Evolutionary conservation across 1,140 invertebrate genomes (phyloP).

Genomic region (Drosophila melanica): DNA sequence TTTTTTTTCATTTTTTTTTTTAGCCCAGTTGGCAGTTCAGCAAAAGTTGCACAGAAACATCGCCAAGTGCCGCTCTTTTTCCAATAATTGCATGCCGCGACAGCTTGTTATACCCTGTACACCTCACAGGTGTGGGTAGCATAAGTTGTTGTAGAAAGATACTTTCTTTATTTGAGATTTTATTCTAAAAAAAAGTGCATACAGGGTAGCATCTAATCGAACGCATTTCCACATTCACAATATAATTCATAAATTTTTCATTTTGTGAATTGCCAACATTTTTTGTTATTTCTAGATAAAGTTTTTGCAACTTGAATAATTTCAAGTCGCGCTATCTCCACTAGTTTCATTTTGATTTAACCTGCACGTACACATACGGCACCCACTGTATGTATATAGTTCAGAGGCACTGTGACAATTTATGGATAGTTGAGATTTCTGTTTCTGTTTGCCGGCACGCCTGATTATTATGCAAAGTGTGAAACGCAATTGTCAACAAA

Average conservation of each 20-base stretch:
- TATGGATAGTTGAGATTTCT: slow-evolving; percentile 2
- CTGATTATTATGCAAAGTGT: slow-evolving; percentile 77
- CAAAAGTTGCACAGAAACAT: slow-evolving; percentile 6
- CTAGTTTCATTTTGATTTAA: background rate
- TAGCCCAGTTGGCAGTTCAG: slow-evolving; percentile 1
- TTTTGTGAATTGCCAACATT: too few species aligned
- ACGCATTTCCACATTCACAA: too few species aligned
- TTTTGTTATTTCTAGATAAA: too few species aligned
- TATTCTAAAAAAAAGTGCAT: too few species aligned
- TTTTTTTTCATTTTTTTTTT: background rate
- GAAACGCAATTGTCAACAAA: slow-evolving; percentile 80
- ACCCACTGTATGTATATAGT: slow-evolving; percentile 17
- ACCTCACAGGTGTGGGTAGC: background rate
- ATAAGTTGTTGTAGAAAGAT: background rate
- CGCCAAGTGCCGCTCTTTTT: slow-evolving; percentile 8
- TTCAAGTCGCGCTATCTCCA: too few species aligned
- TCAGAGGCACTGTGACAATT: background rate
- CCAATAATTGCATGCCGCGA: background rate
- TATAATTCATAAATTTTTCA: too few species aligned
- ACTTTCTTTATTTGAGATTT: too few species aligned
- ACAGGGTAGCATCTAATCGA: too few species aligned
- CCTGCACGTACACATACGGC: slow-evolving; percentile 9
- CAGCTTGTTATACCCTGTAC: background rate
- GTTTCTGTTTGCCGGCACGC: slow-evolving; percentile 19
- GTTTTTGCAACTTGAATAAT: too few species aligned